These are phyloP conservation scores for Alethe diademata DNA, from an alignment of 2,113 vertebrate genomes.

Conservation along the genomic window DNA sequence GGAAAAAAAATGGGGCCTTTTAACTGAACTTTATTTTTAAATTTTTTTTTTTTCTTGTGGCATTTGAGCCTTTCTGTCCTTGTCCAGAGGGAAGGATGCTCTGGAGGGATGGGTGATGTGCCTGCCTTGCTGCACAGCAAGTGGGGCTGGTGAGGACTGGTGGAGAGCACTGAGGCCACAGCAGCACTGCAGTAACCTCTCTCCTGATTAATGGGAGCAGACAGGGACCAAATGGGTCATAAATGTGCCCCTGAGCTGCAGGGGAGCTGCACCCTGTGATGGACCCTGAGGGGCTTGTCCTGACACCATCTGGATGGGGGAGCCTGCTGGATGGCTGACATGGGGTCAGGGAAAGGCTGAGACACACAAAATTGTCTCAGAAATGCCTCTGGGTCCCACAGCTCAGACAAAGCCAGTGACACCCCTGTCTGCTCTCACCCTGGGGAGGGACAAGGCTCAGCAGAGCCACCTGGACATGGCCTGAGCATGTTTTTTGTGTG, in stretches of 20 bases:
- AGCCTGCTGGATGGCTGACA: not conserved
- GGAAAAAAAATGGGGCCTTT: not conserved
- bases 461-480: not conserved
- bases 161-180: not conserved
- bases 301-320: rapidly evolving
- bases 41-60: rapidly evolving
- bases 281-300: not conserved
- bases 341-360: not conserved
- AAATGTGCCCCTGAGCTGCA: not conserved
- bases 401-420: not conserved
- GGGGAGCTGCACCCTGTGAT: not conserved
- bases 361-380: not conserved
- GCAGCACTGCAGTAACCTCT: not conserved
- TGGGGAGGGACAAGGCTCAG: not conserved
- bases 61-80: not conserved
- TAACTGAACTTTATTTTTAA: not conserved
- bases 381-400: not conserved
- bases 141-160: not conserved
- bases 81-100: not conserved
- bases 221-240: constrained; percentile 30
- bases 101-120: rapidly evolving
- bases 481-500: not conserved
- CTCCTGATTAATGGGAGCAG: not conserved
- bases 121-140: not conserved
- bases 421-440: not conserved